A percentile compares a stretch with the other conserved stretches of the same genome.
phyloP scores from a whole-genome alignment of 2,797 vertebrate species.

The Arctocebus calabarensis region DNA sequence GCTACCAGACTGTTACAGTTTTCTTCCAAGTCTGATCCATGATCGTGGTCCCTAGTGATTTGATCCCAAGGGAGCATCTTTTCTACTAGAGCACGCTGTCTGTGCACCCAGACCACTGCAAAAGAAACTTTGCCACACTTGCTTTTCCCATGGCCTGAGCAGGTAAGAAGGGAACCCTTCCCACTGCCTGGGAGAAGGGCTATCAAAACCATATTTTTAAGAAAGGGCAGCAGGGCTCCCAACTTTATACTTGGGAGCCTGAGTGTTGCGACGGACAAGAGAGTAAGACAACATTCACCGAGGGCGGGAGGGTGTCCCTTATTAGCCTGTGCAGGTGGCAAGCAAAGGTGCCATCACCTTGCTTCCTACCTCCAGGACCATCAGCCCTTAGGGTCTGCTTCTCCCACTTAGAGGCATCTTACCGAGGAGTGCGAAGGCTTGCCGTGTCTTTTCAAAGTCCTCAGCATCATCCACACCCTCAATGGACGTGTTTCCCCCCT shows the following conservation, averaged over 20 bases:
- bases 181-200: not conserved
- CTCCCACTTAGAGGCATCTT: constrained; percentile 71
- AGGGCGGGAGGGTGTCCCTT: not conserved
- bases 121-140: not conserved
- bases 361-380: accelerated
- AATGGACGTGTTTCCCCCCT: constrained; percentile 93
- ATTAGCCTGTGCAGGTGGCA: not conserved
- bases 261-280: not conserved
- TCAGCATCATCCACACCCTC: constrained; percentile 93
- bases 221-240: not conserved
- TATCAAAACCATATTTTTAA: not conserved
- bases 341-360: accelerated
- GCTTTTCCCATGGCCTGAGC: not conserved
- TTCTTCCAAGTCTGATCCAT: not conserved
- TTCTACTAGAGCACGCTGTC: not conserved
- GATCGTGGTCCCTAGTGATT: no score
- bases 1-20: not conserved
- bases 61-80: not conserved
- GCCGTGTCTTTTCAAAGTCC: constrained; percentile 94
- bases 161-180: not conserved
- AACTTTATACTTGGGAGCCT: not conserved
- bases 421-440: constrained; percentile 95
- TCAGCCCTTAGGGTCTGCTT: not conserved
- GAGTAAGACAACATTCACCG: accelerated
- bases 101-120: not conserved